Evolutionary conservation across 2,113 vertebrate genomes (phyloP), one percentile per base, ranked within the genome.

Genomic region (Prinia subflava): DNA sequence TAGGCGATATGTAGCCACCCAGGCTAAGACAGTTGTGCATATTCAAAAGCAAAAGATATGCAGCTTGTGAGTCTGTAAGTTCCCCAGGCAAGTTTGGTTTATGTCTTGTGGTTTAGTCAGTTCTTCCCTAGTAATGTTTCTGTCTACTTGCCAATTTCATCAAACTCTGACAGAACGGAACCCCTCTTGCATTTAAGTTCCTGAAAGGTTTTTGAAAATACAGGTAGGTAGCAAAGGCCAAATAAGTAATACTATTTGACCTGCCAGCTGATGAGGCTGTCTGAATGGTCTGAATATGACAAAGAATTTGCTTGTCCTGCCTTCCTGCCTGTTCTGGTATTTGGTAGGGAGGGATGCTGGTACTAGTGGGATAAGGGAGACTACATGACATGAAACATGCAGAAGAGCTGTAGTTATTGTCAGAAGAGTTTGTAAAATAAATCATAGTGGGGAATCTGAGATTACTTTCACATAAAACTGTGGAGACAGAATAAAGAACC

Each of bases 1-100:
- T 64, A 20, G n/a, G 31, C 2, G 0, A 28, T 64, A 35, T 0
- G 3, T n/a, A 65, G 47, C 37, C 39, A 47, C 27, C 63, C 30
- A 30, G 35, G 39, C 73, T 84, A 44, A 90, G n/a, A 16, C 63
- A 69, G 42, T 18, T 89, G 19, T 50, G 39, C 35, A 13, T 68
- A 30, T 41, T 75, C 13, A 18, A 71, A 64, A 85, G 44, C 33
- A 60, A 47, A 55, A 79, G 33, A 39, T 33, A 41, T 0, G 21
- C 28, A 81, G 13, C 23, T n/a, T 57, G 3, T 57, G 50, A 63
- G 19, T 46, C 77, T 87, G 5, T 39, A 53, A 83, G 22, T 64
- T 90, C 35, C 35, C 20, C 18, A 30, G 33, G 33, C 0, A 6
- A 63, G 52, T 14, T 94, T 31, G 31, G 16, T 83, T 94, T 89